Evolutionary conservation across 2,113 vertebrate species (phyloP).

Genomic region (Podiceps cristatus): DNA sequence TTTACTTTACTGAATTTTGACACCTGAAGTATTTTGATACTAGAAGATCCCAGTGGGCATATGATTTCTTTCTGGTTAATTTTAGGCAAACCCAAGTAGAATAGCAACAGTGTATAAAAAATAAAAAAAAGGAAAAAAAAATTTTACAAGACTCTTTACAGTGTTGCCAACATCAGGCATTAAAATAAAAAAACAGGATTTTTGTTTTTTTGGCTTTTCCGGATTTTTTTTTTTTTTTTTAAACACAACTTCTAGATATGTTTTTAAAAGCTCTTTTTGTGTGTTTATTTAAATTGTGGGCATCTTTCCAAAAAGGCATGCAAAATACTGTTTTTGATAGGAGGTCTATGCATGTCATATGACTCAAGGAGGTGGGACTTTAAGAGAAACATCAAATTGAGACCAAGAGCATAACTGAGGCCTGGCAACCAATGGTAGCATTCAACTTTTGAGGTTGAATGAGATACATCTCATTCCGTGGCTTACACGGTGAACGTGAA

Average conservation of each 20-base stretch:
- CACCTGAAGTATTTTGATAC: background rate
- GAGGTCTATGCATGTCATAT: background rate
- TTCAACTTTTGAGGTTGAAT: background rate
- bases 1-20: background rate
- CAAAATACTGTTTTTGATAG: background rate
- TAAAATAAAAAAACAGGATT: background rate
- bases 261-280: background rate
- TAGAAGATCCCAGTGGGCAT: background rate
- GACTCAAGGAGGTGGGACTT: background rate
- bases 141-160: background rate
- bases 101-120: background rate
- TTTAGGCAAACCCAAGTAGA: background rate
- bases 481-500: rapidly evolving
- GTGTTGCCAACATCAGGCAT: background rate
- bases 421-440: background rate
- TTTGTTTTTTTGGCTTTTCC: background rate
- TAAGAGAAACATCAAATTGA: background rate
- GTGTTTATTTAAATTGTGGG: background rate
- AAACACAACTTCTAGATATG: background rate
- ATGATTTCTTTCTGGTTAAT: background rate
- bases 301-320: background rate
- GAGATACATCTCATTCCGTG: rapidly evolving
- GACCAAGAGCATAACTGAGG: background rate
- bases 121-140: background rate
- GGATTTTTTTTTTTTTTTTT: background rate